Base-by-base conservation (phyloP, 2,888 invertebrate genomes). In the Lithosia quadra region DNA sequence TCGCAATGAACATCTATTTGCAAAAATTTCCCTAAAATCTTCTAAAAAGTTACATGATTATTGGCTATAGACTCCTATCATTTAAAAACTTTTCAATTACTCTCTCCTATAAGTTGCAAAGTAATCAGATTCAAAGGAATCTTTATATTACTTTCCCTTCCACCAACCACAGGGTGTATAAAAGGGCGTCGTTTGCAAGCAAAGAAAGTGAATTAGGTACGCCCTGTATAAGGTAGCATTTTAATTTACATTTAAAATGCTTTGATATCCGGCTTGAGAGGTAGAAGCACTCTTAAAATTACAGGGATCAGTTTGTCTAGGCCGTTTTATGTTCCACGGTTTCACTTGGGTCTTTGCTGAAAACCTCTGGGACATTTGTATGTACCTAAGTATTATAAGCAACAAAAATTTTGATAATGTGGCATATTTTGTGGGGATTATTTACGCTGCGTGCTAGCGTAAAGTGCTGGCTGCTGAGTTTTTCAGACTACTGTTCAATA, bases 171-270 rank as follows among this genome's bases (percentile, higher is more conserved):
- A 58, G 28, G 2, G n/a, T 34, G 59, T 34, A 34, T n/a, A 60
- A n/a, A 60, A 34, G 34, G 33, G 49, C 24, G 34, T 36, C 39
- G 65, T 65, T 65, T 65, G 24, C 33, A 39, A 60, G 28, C 11
- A 67, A 67, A 65, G 56, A 69, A 79, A 71, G 63, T 71, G 71
- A 78, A 71, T 74, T 71, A 69, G 59, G 59, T 70, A 72, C 70
- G 69, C 68, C 39, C 68, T 69, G 59, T 76, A 33, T 74, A 71
- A 64, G 71, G 80, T 68, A 68, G 69, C 67, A 61, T 74, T 78
- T 72, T 74, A 72, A 77, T 78, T 80, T 78, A 71, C 75, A 78
- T 77, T 73, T 77, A 71, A 77, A 78, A 67, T 60, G 43, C 65
- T 69, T 69, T 56, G 67, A 69, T 68, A 61, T 69, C 58, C 66